phyloP scores from a whole-genome alignment of 2,797 vertebrate species.

The Gymnothorax reevesii region DNA sequence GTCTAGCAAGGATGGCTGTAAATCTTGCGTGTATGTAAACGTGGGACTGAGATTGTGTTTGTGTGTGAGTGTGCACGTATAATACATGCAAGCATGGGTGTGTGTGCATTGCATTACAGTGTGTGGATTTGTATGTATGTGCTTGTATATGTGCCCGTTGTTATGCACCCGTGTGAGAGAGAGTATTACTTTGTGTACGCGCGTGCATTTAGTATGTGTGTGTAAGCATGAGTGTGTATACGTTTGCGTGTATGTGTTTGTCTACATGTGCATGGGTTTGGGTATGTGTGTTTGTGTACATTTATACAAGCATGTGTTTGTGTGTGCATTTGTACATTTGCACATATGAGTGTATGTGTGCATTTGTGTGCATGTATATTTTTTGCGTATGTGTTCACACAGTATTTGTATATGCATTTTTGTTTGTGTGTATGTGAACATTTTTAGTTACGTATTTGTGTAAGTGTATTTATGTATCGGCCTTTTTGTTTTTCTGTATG shows the following conservation, averaged over 20 bases:
- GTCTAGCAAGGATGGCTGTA: not conserved
- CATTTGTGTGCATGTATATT: not conserved
- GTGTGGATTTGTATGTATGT: conserved; percentile 18
- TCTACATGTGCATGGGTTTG: conserved; percentile 17
- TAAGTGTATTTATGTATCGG: conserved; percentile 32
- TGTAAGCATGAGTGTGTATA: not conserved
- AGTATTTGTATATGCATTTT: conserved; percentile 20
- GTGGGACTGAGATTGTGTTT: not conserved
- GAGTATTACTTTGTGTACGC: no score
- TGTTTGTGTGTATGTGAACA: conserved; percentile 41
- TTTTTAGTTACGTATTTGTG: conserved; percentile 29
- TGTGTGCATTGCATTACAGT: conserved; percentile 39
- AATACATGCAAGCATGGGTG: not conserved
- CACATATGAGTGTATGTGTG: not conserved
- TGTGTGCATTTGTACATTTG: not conserved
- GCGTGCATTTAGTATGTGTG: no score
- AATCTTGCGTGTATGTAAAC: conserved; percentile 18
- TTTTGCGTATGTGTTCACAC: not conserved
- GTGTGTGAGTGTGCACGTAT: not conserved
- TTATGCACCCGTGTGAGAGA: not conserved
- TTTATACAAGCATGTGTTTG: not conserved
- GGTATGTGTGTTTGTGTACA: conserved; percentile 20
- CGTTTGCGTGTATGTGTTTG: conserved; percentile 40
- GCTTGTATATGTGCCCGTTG: conserved; percentile 11
- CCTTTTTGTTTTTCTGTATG: conserved; percentile 31